phyloP scores from a whole-genome alignment of 1,140 invertebrate species.

The Oreohelix idahoensis region DNA sequence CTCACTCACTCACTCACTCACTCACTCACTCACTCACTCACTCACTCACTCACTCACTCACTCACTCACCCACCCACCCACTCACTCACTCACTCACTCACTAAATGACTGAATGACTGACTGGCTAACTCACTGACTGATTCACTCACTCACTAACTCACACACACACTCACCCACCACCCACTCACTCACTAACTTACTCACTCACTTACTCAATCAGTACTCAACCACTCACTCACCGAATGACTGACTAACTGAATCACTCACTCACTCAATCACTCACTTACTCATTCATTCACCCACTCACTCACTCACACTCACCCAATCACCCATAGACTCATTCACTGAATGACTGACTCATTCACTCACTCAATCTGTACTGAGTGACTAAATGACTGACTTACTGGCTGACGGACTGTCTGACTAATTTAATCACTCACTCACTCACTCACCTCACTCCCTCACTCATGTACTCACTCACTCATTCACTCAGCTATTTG shows the following conservation, averaged over 20 bases:
- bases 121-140: too few relatives aligned
- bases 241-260: neutral
- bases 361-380: neutral
- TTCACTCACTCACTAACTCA: too few relatives aligned
- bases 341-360: neutral
- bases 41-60: neutral
- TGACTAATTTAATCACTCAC: neutral
- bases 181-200: too few relatives aligned
- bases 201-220: too few relatives aligned
- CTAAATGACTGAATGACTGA: too few relatives aligned
- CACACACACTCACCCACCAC: too few relatives aligned
- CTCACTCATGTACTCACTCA: neutral
- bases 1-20: neutral
- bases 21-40: neutral
- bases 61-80: too few relatives aligned
- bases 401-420: too few relatives aligned
- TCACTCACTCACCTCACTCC: neutral
- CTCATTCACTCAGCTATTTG: neutral
- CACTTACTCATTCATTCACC: neutral
- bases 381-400: too few relatives aligned
- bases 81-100: too few relatives aligned
- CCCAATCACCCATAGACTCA: neutral
- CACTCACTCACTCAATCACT: neutral
- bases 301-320: neutral
- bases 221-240: too few relatives aligned